These are phyloP conservation scores for Margarornis squamiger DNA, from an alignment of 2,797 vertebrate species.

Conservation along the genomic window DNA sequence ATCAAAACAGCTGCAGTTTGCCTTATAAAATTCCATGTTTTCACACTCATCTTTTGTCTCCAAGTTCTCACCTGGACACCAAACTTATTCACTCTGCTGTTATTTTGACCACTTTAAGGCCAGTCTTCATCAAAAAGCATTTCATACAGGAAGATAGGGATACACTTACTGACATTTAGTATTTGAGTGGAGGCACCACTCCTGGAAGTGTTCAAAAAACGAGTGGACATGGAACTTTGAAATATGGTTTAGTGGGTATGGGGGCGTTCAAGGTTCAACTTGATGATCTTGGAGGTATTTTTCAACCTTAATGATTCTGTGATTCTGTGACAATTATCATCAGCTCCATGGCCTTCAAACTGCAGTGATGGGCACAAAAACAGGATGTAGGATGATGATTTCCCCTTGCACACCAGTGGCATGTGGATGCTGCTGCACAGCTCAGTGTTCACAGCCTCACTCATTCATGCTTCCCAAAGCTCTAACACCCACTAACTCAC, in stretches of 20 bases:
- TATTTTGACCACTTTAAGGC: neutral
- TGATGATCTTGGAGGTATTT: neutral
- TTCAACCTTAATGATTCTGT: neutral
- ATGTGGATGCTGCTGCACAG: rapidly evolving
- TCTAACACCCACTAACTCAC: neutral
- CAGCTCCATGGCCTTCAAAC: neutral
- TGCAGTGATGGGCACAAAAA: neutral
- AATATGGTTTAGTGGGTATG: neutral
- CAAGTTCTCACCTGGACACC: neutral
- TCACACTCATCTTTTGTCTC: neutral
- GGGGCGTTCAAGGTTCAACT: neutral
- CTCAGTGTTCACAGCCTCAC: neutral
- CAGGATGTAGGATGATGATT: rapidly evolving
- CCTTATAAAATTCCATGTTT: neutral
- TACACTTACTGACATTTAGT: neutral
- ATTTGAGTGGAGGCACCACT: neutral
- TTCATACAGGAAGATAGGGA: neutral
- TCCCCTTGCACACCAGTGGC: rapidly evolving
- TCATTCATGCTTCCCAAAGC: neutral
- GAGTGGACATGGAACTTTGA: neutral
- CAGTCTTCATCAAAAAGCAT: neutral
- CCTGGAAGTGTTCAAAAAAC: neutral
- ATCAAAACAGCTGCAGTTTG: neutral
- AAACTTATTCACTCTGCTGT: neutral
- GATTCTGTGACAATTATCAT: neutral